Base-by-base conservation (phyloP, 1,140 invertebrate species). In the Bombus confusus region DNA sequence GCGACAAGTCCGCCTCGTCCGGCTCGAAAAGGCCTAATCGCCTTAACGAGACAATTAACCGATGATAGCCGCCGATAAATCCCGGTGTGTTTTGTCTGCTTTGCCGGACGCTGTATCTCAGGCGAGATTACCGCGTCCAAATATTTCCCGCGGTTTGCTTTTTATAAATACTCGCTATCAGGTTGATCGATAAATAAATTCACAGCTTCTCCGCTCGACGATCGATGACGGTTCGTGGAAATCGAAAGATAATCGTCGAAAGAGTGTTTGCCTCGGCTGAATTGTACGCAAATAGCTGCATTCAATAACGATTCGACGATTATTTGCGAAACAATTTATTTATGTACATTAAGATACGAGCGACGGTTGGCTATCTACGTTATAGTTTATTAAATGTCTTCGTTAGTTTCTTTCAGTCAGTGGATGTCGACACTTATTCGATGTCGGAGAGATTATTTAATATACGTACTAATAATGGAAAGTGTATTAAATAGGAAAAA, bases 41-140 rank as follows among this genome's bases (percentile, higher is more conserved):
- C 74, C 84, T 90, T 91, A 91, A 92, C 90, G 92, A 92, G 87
- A 91, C 90, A 92, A 92, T 92, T 92, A 91, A 87, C 52, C 85
- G 91, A 91, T 92, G 90, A 88, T 92, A 89, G 90, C 80, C 86
- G 78, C 85, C 87, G 91, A 92, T 92, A 92, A 91, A 86, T 85
- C 83, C 80, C 80, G 73, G 86, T 91, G 90, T 91, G 91, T 92
- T 92, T 92, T 91, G 88, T 92, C 91, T 92, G 91, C 66, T 57
- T 66, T 52, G 76, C 69, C 52, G 80, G 79, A 68, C 76, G 80
- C 18, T 64, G 79, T 81, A 79, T 75, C 52, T 76, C 41, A 73
- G 79, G 57, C 73, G 85, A 83, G 89, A 88, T 90, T 89, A 78
- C 72, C 90, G 66, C n/a, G 59, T 72, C 81, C 83, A 84, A 91